Evolutionary conservation across 2,113 vertebrate genomes (phyloP), one percentile per base, ranked within the genome.

Genomic region (Petromus typicus): DNA sequence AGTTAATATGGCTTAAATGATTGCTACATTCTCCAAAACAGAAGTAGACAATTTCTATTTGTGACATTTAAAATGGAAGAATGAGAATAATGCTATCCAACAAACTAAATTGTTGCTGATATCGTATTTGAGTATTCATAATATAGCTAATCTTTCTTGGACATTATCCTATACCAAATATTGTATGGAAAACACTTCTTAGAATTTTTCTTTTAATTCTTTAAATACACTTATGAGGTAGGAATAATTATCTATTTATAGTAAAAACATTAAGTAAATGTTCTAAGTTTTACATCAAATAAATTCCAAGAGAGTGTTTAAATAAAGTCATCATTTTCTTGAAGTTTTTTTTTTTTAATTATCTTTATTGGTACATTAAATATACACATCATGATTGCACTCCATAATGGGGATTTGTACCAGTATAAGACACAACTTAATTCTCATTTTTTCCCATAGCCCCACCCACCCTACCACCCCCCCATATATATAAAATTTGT

Each of bases 211-310:
- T 57, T 79, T 71, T 45, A 88, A 30, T 80, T 89, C 14, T 94
- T 95, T 84, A 6, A 61, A 16, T 86, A 34, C 4, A 78, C 56
- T 94, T 86, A 61, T 37, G 37, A 78, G 34, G 66, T 64, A 66
- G 4, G 3, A 78, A 89, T 82, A 61, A 80, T 85, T 83, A 73
- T 61, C 43, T 91, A 67, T 66, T 90, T 83, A 82, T 16, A 73
- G 67, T 64, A 82, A 54, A 92, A 67, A 73, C 14, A 57, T 61
- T 79, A 51, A 82, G 30, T 25, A 76, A 18, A 75, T 61, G 78
- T 92, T 83, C 23, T 43, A 90, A 27, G 75, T 83, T 83, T 79
- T 64, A 89, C 27, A 84, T 9, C 32, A 90, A 83, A 89, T 80
- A 82, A 78, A 54, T 93, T 93, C 56, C 57, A 89, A 67, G 32